A percentile compares a stretch with the other conserved stretches of the same genome.
These are phyloP conservation scores for Chrysemys picta DNA, from an alignment of 2,113 vertebrate genomes.

Conservation along the genomic window DNA sequence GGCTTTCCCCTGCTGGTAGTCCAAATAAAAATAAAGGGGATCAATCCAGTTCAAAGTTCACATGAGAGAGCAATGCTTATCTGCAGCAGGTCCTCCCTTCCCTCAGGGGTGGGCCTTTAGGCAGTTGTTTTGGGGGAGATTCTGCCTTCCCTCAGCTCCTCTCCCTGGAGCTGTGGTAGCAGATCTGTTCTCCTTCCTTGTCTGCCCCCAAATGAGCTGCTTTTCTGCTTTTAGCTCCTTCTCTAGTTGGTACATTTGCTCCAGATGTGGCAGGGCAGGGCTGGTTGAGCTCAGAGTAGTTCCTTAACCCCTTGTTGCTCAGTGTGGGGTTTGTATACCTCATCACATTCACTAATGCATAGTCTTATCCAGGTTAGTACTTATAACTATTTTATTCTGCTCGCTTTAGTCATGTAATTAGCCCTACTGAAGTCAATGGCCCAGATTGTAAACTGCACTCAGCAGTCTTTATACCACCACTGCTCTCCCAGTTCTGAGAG, in stretches of 20 bases:
- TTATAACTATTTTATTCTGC: accelerated
- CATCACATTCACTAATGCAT: background rate
- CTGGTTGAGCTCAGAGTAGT: background rate
- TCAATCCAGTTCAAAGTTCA: background rate
- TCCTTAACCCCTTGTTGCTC: background rate
- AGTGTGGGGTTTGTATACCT: background rate
- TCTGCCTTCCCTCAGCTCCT: background rate
- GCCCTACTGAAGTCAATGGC: accelerated
- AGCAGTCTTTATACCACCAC: background rate
- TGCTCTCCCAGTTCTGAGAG: background rate
- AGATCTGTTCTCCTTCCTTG: background rate
- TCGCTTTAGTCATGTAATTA: accelerated
- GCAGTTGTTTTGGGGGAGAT: background rate
- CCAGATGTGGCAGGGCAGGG: no score
- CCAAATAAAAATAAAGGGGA: background rate
- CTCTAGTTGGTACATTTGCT: background rate
- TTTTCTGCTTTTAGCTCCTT: background rate
- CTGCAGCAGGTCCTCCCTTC: background rate
- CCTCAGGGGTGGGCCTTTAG: background rate
- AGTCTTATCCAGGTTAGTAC: background rate
- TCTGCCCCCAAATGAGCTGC: background rate
- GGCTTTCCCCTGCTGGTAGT: background rate
- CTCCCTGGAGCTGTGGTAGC: background rate
- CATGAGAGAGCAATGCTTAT: background rate
- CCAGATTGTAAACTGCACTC: accelerated